Evolutionary conservation across 2,113 vertebrate species (phyloP).

Genomic region (Chloebia gouldiae): DNA sequence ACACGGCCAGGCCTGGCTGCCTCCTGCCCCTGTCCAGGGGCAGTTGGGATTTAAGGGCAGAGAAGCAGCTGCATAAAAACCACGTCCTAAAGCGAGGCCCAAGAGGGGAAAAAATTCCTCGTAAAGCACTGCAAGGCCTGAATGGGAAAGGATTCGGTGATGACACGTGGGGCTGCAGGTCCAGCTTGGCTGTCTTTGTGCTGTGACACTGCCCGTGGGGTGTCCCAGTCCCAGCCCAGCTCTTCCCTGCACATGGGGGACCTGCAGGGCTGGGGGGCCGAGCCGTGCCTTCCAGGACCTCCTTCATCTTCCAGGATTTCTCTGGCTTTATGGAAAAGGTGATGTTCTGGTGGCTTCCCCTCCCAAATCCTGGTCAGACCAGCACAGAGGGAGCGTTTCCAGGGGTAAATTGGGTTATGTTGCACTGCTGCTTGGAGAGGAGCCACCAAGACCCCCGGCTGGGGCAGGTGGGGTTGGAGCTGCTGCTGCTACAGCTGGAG

Average conservation of each 20-base stretch:
- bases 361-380: background rate
- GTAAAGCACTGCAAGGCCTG: background rate
- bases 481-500: background rate
- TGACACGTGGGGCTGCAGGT: background rate
- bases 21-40: background rate
- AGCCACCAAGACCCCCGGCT: fast-evolving
- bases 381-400: background rate
- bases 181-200: fast-evolving
- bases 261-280: background rate
- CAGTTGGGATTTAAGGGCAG: background rate
- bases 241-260: background rate
- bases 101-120: background rate
- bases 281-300: fast-evolving
- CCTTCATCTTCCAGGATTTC: background rate
- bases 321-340: background rate
- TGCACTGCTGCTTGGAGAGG: background rate
- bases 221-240: background rate
- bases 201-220: fast-evolving
- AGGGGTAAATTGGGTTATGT: background rate
- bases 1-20: background rate
- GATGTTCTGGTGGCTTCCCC: fast-evolving
- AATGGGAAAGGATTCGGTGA: background rate
- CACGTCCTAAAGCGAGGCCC: background rate
- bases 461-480: background rate
- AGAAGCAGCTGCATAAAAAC: background rate